Percentiles rank a stretch among this genome's conserved stretches.
Conservation (phyloP, 1,140 invertebrate genomes). For the Argopecten irradians region DNA sequence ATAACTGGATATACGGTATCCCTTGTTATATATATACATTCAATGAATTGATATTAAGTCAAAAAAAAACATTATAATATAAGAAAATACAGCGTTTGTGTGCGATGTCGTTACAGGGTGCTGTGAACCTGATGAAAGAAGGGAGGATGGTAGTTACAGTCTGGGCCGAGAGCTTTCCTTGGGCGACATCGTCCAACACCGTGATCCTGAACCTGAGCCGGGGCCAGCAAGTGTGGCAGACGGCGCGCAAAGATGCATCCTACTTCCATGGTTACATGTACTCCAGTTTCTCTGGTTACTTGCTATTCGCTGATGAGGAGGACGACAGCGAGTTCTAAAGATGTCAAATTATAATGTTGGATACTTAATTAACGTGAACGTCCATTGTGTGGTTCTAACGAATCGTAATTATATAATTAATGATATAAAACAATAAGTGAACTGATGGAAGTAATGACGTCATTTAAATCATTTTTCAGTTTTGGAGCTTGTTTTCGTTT, state of each 20-base stretch:
- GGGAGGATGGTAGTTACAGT: slow-evolving; percentile 70
- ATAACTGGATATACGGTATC: too few species aligned
- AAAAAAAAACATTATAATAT: too few species aligned
- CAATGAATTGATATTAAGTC: too few species aligned
- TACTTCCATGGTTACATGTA: slow-evolving; percentile 76
- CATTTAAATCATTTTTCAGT: too few species aligned
- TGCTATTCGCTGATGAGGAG: slow-evolving; percentile 66
- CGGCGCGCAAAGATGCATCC: slow-evolving; percentile 66
- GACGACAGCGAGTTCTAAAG: slow-evolving; percentile 8
- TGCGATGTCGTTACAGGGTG: slow-evolving; percentile 69
- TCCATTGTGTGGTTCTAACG: background rate
- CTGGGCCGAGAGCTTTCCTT: slow-evolving; percentile 76
- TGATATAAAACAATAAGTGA: background rate
- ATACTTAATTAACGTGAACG: background rate
- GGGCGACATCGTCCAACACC: slow-evolving; percentile 73
- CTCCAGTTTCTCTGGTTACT: slow-evolving; percentile 73
- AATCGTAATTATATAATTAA: background rate
- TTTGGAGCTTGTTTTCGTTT: too few species aligned
- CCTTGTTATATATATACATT: too few species aligned
- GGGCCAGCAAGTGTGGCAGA: slow-evolving; percentile 74
- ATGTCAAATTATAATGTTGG: background rate
- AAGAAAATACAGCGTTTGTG: too few species aligned
- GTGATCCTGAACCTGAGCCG: slow-evolving; percentile 70
- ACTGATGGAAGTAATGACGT: too few species aligned
- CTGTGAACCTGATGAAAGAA: slow-evolving; percentile 72